Base-by-base conservation (phyloP, 2,888 invertebrate species). In the Chalcosyrphus nemorum region DNA sequence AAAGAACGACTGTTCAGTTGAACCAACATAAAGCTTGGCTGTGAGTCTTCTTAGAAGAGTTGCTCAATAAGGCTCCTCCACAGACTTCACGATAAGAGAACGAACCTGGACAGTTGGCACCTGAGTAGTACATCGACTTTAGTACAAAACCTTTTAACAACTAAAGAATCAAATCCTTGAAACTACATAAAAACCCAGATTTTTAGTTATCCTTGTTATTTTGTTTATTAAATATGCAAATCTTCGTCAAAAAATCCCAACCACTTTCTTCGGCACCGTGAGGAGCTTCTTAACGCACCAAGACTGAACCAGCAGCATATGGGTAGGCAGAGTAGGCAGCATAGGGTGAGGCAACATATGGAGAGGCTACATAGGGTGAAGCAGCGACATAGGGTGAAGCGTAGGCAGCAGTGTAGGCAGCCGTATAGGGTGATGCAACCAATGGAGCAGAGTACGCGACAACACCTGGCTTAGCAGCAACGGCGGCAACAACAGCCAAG, bases 251-350 rank as follows among this genome's bases (percentile, higher is more conserved):
- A 24, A 32, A 50, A 59, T 21, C 24, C 41, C 9, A 32, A 11
- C 13, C 32, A n/a, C 19, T 6, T 13, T n/a, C 35, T 13, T 2
- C 21, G 19, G n/a, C n/a, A n/a, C n/a, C n/a, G n/a, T 13, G 29
- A 15, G n/a, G 19, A 15, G 2, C 0, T 43, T 15, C 35, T 47
- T 68, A 81, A 56, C 80, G 80, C 32, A 66, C 80, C 52, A 75
- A 81, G 52, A 68, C 54, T 47, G 75, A 32, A 27, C 24, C 54
- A 5, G 54, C 68, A 24, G 68, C 59, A 19, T 81, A 81, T 29
- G 80, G 75, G 21, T 81, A 81, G 11, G 80, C 66, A 24, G 80
- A 61, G 54, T 78, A 77, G 35, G 68, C 68, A 7, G 78, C 80
- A 15, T 77, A 82, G 15, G 82, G 78, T 2, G 71, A 77, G 1